A percentile compares a stretch with the other conserved stretches of the same genome.
These are phyloP conservation scores for Agrochola litura DNA, from an alignment of 2,888 invertebrate genomes.

Conservation along the genomic window DNA sequence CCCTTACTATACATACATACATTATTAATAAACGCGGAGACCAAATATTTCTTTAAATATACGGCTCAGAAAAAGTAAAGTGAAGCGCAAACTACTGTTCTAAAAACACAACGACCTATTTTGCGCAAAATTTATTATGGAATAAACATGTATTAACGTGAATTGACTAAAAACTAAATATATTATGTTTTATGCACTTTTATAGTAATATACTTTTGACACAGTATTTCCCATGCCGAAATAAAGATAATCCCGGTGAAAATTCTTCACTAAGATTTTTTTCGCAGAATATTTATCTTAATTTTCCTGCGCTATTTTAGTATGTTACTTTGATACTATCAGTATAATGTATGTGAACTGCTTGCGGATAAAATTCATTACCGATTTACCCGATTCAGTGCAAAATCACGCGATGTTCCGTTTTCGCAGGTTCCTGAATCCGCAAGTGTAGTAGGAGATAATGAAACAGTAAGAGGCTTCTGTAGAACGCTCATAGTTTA, in stretches of 20 bases:
- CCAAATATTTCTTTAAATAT: neutral
- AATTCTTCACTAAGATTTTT: neutral
- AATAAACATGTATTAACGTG: neutral
- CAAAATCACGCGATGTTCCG: neutral
- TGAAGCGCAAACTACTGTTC: neutral
- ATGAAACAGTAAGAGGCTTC: neutral
- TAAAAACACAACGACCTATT: neutral
- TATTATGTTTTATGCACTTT: too few relatives aligned
- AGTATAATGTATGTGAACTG: neutral
- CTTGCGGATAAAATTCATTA: neutral
- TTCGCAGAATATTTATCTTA: neutral
- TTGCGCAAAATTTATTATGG: neutral
- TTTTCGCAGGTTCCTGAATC: neutral
- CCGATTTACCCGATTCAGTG: neutral
- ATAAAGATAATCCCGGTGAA: neutral
- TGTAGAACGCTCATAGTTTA: neutral
- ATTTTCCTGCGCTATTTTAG: neutral
- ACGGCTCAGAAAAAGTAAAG: neutral
- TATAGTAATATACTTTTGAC: neutral
- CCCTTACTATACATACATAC: neutral
- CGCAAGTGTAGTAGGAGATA: neutral
- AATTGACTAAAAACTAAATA: neutral
- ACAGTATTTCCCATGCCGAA: neutral
- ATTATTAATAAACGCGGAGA: neutral
- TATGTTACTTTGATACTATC: neutral